Conservation (phyloP, 1,140 invertebrate genomes). For the Episyrphus balteatus region DNA sequence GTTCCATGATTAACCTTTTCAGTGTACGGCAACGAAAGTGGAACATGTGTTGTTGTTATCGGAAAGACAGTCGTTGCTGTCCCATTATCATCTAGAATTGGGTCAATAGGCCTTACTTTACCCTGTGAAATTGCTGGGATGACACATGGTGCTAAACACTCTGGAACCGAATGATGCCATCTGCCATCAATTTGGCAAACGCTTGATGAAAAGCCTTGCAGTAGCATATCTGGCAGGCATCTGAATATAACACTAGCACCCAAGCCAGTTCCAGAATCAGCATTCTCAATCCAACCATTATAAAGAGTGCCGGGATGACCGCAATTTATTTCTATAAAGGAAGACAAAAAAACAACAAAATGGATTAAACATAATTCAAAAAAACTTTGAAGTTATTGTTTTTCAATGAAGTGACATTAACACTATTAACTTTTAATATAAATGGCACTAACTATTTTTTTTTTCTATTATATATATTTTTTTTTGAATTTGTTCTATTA, state of each 20-base stretch:
- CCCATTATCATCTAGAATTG: constrained; percentile 29
- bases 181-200: constrained; percentile 85
- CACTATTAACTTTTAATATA: background rate
- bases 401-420: background rate
- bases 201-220: constrained; percentile 78
- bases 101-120: constrained; percentile 45
- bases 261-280: constrained; percentile 74
- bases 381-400: background rate
- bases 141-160: constrained; percentile 82
- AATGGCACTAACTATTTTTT: background rate
- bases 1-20: constrained; percentile 69
- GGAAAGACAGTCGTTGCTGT: constrained; percentile 36
- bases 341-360: background rate
- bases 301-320: constrained; percentile 77
- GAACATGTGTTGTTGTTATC: constrained; percentile 41
- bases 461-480: too few relatives aligned
- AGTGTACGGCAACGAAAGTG: constrained; percentile 43
- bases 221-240: constrained; percentile 85
- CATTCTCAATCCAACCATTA: constrained; percentile 94
- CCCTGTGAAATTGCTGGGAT: constrained; percentile 82
- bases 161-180: constrained; percentile 85
- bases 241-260: constrained; percentile 88
- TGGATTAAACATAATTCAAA: constrained; percentile 1
- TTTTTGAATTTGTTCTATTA: too few relatives aligned
- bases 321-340: constrained; percentile 79